phyloP scores from a whole-genome alignment of 2,888 invertebrate genomes.

The Halictus quadricinctus region DNA sequence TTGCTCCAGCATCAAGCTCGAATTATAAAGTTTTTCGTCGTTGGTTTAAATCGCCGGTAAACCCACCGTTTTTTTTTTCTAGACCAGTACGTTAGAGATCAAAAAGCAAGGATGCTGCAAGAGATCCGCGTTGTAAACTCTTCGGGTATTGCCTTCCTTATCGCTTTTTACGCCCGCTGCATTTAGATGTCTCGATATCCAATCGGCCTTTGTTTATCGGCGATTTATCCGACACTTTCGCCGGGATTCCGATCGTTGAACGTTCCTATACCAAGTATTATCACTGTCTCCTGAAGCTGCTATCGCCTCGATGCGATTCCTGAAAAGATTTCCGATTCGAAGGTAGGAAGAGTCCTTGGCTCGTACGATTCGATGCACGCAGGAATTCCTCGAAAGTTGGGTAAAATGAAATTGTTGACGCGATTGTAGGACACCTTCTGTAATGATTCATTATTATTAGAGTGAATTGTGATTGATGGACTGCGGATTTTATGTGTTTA shows the following conservation, averaged over 20 bases:
- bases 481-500: no score
- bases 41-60: neutral
- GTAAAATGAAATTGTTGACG: neutral
- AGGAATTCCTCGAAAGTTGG: neutral
- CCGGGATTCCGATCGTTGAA: neutral
- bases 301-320: neutral
- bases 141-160: neutral
- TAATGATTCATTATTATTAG: no score
- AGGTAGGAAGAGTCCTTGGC: neutral
- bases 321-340: neutral
- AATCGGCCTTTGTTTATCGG: slow-evolving; percentile 14
- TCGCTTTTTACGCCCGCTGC: neutral
- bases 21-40: neutral
- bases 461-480: no score
- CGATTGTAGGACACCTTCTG: no score
- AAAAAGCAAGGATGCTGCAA: neutral
- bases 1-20: neutral
- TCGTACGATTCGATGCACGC: neutral
- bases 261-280: neutral
- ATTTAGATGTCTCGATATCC: slow-evolving; percentile 9
- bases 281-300: neutral
- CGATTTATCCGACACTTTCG: slow-evolving; percentile 11
- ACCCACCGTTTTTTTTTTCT: neutral
- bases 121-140: slow-evolving; percentile 5
- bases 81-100: neutral